Base-by-base conservation (phyloP, 2,888 invertebrate species). In the Labia minor region DNA sequence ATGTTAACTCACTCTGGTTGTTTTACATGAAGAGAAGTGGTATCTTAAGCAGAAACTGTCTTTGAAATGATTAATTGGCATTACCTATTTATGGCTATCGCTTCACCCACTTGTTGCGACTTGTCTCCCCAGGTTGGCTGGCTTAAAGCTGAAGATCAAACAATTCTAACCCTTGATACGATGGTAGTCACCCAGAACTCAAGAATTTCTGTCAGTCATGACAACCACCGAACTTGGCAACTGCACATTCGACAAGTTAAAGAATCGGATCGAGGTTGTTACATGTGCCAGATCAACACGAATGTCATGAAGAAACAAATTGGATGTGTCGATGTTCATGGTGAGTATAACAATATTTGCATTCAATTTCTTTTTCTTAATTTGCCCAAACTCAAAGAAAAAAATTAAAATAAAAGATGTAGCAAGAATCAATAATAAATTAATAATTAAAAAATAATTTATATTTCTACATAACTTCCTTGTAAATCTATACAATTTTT, bases 271-370 rank as follows among this genome's bases (percentile, higher is more conserved):
- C 82, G 87, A 68, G 89, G 88, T 8, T 89, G 88, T 74, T 89
- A 89, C 77, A 88, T 89, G 88, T 89, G 89, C 75, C 89, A 89
- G 78, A 86, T 89, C 71, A 89, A 89, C 76, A 89, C 89, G 1
- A 85, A 81, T 70, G 83, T 85, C 67, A 89, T 89, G 88, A 87
- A 86, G 78, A 89, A 86, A 73, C 86, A 87, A 77, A 81, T 86
- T 67, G 89, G 89, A 66, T 89, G 89, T 76, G 83, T 89, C 66
- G 88, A 89, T 78, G 89, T 89, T 20, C 83, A 87, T 76, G 88
- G 89, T 89, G 77, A 81, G 82, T 75, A 70, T n/a, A n/a, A n/a
- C n/a, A n/a, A n/a, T n/a, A n/a, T n/a, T n/a, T n/a, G n/a, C n/a
- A n/a, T n/a, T n/a, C n/a, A 70, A 71, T 71, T 71, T 69, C n/a